phyloP scores from a whole-genome alignment of 2,113 vertebrate species.

The Solenodon paradoxus region DNA sequence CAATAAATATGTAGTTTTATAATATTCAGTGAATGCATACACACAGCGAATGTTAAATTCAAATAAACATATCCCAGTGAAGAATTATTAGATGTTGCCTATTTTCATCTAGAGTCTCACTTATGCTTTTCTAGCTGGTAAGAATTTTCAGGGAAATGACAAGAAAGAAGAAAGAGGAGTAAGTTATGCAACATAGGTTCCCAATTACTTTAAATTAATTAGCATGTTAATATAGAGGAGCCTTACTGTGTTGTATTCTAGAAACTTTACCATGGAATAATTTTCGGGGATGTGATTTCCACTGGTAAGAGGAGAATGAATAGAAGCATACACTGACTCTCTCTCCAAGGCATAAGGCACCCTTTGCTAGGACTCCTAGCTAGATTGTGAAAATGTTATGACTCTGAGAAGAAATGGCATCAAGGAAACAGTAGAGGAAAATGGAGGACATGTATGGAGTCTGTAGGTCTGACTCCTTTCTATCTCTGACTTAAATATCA shows the following conservation, averaged over 20 bases:
- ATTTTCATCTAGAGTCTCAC: not conserved
- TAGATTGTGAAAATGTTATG: not conserved
- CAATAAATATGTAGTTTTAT: slow-evolving; percentile 56
- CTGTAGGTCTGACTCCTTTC: not conserved
- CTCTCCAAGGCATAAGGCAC: not conserved
- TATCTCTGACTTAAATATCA: not conserved
- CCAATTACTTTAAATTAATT: not conserved
- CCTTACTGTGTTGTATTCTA: not conserved
- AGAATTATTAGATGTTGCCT: not conserved
- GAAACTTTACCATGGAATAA: not conserved
- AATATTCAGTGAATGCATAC: slow-evolving; percentile 14
- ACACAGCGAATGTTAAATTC: not conserved
- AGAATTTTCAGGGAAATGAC: not conserved
- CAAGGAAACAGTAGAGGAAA: not conserved
- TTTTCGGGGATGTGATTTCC: not conserved
- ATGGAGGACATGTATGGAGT: no score
- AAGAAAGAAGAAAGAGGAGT: not conserved
- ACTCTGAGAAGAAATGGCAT: not conserved
- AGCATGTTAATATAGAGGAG: not conserved
- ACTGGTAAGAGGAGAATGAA: not conserved
- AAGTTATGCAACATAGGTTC: not conserved
- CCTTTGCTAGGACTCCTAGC: not conserved
- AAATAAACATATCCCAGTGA: not conserved
- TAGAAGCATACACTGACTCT: not conserved
- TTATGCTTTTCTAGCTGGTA: not conserved